These are phyloP conservation scores for Sogatella furcifera DNA, from an alignment of 1,140 invertebrate genomes.

Conservation along the genomic window DNA sequence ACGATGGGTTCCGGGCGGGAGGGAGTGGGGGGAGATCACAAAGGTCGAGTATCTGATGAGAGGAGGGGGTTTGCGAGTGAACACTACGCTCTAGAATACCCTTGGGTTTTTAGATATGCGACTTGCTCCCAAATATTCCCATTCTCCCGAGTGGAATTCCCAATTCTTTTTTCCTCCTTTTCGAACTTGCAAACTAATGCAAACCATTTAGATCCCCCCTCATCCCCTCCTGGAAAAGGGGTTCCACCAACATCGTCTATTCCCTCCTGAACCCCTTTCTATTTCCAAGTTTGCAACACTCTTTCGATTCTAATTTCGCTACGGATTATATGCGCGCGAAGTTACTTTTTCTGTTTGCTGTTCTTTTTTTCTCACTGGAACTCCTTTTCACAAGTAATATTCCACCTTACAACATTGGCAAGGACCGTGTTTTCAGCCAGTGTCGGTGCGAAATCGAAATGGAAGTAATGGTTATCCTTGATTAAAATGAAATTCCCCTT, in stretches of 20 bases:
- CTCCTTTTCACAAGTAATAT: no score
- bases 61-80: neutral
- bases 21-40: neutral
- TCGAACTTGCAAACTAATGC: neutral
- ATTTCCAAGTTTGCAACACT: no score
- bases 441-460: no score
- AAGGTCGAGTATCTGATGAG: neutral
- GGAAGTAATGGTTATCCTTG: no score
- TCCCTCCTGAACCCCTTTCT: neutral
- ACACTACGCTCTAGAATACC: neutral
- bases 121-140: conserved; percentile 2
- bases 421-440: no score
- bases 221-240: neutral
- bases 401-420: no score
- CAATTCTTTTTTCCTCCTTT: neutral
- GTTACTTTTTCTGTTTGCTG: no score
- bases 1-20: neutral
- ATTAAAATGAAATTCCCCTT: no score
- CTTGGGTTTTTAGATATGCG: neutral
- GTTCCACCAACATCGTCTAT: neutral
- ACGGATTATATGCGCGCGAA: no score
- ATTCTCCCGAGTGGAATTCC: neutral
- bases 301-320: no score
- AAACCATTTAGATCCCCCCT: neutral
- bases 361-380: no score